A percentile compares a stretch with the other conserved stretches of the same genome.
Evolutionary conservation across 2,797 vertebrate genomes (phyloP).

Genomic region (Morelia viridis): DNA sequence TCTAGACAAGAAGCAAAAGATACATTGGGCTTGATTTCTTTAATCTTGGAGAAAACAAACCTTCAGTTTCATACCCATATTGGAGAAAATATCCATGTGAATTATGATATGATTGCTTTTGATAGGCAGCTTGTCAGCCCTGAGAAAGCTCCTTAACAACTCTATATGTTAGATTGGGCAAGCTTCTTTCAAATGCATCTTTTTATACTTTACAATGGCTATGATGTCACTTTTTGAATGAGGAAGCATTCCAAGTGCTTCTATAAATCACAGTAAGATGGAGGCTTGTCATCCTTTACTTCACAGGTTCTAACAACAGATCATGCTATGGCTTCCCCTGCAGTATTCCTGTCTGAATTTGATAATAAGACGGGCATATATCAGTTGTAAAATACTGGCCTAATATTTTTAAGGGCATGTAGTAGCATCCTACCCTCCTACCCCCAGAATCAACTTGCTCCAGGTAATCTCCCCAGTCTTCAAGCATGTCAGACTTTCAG

Average conservation of each 20-base stretch:
- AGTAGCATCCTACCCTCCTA: neutral
- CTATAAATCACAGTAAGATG: constrained; percentile 3
- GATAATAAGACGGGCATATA: neutral
- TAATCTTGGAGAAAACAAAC: constrained; percentile 40
- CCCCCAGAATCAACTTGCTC: neutral
- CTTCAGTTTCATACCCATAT: constrained; percentile 46
- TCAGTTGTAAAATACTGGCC: neutral
- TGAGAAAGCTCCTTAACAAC: constrained; percentile 45
- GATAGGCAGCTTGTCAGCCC: constrained; percentile 20
- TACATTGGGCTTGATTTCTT: constrained; percentile 46
- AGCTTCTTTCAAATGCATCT: constrained; percentile 31
- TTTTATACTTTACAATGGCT: constrained; percentile 41
- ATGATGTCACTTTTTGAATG: constrained; percentile 28
- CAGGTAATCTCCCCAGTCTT: neutral
- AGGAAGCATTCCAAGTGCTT: constrained; percentile 40
- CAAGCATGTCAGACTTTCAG: neutral
- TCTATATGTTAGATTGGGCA: constrained; percentile 6
- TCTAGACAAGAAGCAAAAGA: constrained; percentile 47
- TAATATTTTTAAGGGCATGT: neutral
- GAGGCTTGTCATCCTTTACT: neutral
- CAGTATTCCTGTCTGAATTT: neutral
- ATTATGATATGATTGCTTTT: constrained; percentile 29
- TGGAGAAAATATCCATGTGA: constrained; percentile 45
- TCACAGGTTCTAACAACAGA: neutral
- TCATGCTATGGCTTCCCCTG: neutral